These are phyloP conservation scores for Dendrolimus kikuchii DNA, from an alignment of 1,140 invertebrate species.

Conservation along the genomic window DNA sequence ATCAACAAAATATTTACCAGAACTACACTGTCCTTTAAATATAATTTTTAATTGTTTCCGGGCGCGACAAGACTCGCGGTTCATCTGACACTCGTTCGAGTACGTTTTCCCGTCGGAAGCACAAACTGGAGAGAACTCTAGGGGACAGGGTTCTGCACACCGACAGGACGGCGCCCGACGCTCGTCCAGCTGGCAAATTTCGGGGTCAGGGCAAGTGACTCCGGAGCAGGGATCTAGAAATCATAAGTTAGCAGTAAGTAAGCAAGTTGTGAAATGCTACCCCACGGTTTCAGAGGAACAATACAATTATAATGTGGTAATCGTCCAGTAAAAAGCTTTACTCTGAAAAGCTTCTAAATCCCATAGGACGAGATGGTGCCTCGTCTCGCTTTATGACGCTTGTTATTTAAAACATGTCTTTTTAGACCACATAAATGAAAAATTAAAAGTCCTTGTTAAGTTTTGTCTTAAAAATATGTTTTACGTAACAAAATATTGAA, in stretches of 20 bases:
- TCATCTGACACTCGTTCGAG: conserved; percentile 86
- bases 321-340: no score
- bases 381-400: no score
- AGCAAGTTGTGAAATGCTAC: not conserved
- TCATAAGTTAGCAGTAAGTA: not conserved
- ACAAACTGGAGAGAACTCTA: conserved; percentile 88
- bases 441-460: no score
- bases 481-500: no score
- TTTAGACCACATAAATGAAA: no score
- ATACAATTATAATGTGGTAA: no score
- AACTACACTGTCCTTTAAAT: conserved; percentile 84
- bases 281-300: no score
- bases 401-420: no score
- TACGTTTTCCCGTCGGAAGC: conserved; percentile 91
- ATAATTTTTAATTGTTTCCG: conserved; percentile 82
- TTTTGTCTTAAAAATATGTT: no score
- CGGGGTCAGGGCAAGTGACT: conserved; percentile 82
- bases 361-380: no score
- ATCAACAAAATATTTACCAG: conserved; percentile 62
- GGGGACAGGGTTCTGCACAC: conserved; percentile 84
- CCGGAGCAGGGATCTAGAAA: conserved; percentile 86
- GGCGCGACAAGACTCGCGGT: conserved; percentile 82
- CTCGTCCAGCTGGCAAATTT: conserved; percentile 89
- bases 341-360: no score
- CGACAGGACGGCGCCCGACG: conserved; percentile 83